Evolutionary conservation across 2,888 invertebrate species (phyloP).

Genomic region (Dascillus cervinus): DNA sequence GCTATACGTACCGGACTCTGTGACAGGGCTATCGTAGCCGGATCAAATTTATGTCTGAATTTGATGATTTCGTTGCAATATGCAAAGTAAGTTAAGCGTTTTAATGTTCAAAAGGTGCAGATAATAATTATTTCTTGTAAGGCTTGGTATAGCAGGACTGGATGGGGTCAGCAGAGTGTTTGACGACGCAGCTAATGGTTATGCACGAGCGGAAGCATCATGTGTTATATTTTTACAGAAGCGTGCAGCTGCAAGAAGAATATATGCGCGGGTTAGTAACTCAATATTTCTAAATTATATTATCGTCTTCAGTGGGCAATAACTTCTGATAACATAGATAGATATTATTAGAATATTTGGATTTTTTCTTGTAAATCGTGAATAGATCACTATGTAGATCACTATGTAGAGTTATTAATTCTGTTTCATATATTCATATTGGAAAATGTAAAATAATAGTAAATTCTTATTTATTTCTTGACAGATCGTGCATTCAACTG

Average conservation of each 20-base stretch:
- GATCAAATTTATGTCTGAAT: conserved; percentile 77
- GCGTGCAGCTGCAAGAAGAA: conserved; percentile 42
- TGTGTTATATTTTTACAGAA: conserved; percentile 66
- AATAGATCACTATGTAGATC: too few relatives aligned
- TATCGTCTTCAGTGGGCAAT: too few relatives aligned
- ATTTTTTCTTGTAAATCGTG: too few relatives aligned
- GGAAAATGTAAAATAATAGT: not conserved
- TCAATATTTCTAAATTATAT: too few relatives aligned
- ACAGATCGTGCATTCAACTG: conserved; percentile 31
- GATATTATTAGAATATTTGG: too few relatives aligned
- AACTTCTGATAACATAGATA: too few relatives aligned
- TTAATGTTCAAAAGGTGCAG: conserved; percentile 1
- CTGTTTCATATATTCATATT: not conserved
- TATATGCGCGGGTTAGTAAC: conserved; percentile 42
- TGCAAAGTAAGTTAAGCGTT: conserved; percentile 47
- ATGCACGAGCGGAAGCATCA: conserved; percentile 75
- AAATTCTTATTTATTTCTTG: not conserved
- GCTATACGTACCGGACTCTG: conserved; percentile 73
- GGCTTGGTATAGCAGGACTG: conserved; percentile 68
- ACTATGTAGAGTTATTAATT: too few relatives aligned
- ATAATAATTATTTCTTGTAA: conserved; percentile 11
- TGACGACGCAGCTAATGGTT: conserved; percentile 75
- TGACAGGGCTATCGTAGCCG: conserved; percentile 85
- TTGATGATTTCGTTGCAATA: conserved; percentile 87
- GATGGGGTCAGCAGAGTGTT: conserved; percentile 88